Evolutionary conservation across 2,888 invertebrate genomes (phyloP).

Genomic region (Eumacrocentrus americanus): DNA sequence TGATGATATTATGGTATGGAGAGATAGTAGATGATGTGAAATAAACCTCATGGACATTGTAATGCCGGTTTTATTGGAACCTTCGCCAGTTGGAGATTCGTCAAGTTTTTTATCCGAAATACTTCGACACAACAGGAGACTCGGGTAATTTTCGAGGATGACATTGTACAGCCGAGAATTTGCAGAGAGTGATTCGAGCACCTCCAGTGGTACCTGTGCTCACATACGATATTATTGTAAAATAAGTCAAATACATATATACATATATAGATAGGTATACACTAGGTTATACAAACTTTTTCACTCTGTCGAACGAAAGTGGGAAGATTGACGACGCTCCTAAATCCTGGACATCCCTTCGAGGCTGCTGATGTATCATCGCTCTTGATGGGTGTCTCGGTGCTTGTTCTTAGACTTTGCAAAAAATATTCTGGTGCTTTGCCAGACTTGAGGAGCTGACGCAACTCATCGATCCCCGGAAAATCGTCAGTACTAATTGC

Average conservation of each 20-base stretch:
- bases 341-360: constrained; percentile 62
- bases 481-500: constrained; percentile 65
- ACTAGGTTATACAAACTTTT: constrained; percentile 68
- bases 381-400: constrained; percentile 64
- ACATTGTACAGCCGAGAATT: constrained; percentile 74
- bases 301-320: constrained; percentile 75
- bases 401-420: constrained; percentile 68
- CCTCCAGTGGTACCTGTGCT: constrained; percentile 68
- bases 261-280: too few species aligned
- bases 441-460: constrained; percentile 73
- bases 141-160: constrained; percentile 76
- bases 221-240: neutral
- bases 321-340: constrained; percentile 76
- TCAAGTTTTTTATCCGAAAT: constrained; percentile 69
- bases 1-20: constrained; percentile 44
- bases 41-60: constrained; percentile 71
- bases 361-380: constrained; percentile 60
- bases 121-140: constrained; percentile 69
- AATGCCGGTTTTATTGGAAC: constrained; percentile 64
- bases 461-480: constrained; percentile 71
- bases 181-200: constrained; percentile 68
- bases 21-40: too few species aligned
- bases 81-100: constrained; percentile 51
- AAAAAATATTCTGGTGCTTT: constrained; percentile 71
- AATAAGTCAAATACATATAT: too few species aligned